phyloP scores from a whole-genome alignment of 2,113 vertebrate species.

The Ciconia maguari region DNA sequence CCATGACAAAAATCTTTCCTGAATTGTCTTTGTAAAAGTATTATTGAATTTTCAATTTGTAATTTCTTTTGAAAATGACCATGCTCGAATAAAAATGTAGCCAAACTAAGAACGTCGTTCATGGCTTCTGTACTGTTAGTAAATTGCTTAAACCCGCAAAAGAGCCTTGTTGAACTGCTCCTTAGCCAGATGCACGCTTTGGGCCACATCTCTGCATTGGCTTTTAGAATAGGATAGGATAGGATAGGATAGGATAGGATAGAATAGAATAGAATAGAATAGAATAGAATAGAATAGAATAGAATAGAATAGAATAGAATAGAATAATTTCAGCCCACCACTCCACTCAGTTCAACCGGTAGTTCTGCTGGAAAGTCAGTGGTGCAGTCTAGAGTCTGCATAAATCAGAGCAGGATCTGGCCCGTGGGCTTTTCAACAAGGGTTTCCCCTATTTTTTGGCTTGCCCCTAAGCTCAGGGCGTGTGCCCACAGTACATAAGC shows the following conservation, averaged over 20 bases:
- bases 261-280: not conserved
- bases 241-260: too few species aligned
- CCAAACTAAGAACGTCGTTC: slow-evolving; percentile 88
- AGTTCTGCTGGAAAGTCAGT: not conserved
- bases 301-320: not conserved
- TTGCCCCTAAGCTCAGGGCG: not conserved
- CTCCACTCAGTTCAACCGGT: not conserved
- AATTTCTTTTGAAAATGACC: slow-evolving; percentile 99
- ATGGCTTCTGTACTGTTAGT: slow-evolving; percentile 63
- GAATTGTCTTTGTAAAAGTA: slow-evolving; percentile 99
- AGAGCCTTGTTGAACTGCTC: not conserved
- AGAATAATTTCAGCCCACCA: not conserved
- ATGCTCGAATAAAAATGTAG: slow-evolving; percentile 99
- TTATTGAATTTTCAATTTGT: slow-evolving; percentile 99
- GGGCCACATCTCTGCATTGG: not conserved
- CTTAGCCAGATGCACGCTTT: not conserved
- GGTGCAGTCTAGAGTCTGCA: not conserved
- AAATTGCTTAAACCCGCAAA: slow-evolving; percentile 1
- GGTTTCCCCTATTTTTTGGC: not conserved
- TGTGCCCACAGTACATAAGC: fast-evolving
- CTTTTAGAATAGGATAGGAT: not conserved
- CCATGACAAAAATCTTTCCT: slow-evolving; percentile 99
- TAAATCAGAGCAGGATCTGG: not conserved
- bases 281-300: not conserved
- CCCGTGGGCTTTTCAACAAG: not conserved